Conservation (phyloP, 1,140 invertebrate species). For the Drosophila kohkoa region DNA sequence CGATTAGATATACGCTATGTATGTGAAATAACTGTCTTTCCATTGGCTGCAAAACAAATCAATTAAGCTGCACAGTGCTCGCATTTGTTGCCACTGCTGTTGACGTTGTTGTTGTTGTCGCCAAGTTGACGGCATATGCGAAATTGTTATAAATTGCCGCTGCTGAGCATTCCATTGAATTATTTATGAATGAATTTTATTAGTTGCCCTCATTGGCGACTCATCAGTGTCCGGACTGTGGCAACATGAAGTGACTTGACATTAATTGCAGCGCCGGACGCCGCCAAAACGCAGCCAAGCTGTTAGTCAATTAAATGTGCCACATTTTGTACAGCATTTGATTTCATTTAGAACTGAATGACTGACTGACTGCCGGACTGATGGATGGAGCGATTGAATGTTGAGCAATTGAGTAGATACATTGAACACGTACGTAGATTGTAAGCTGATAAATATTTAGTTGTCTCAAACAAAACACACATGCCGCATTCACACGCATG, state of each 20-base stretch:
- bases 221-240: conserved; percentile 76
- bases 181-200: conserved; percentile 83
- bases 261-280: conserved; percentile 48
- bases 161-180: conserved; percentile 67
- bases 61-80: conserved; percentile 65
- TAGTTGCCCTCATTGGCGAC: conserved; percentile 80
- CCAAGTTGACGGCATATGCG: conserved; percentile 64
- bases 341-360: conserved; percentile 62
- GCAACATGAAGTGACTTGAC: conserved; percentile 63
- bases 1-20: conserved; percentile 20
- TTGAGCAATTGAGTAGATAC: conserved; percentile 38
- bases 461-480: conserved; percentile 51
- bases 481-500: conserved; percentile 72
- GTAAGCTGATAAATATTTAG: conserved; percentile 33
- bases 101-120: conserved; percentile 25
- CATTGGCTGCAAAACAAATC: conserved; percentile 78
- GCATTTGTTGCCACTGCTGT: conserved; percentile 19
- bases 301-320: conserved; percentile 76
- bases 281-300: conserved; percentile 38
- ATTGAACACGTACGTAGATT: conserved; percentile 25
- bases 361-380: conserved; percentile 6
- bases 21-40: conserved; percentile 34
- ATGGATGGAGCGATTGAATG: conserved; percentile 14
- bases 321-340: conserved; percentile 74
- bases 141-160: conserved; percentile 79